A percentile compares a stretch with the other conserved stretches of the same genome.
phyloP scores from a whole-genome alignment of 2,888 invertebrate genomes.

The Platypus cylindrus region DNA sequence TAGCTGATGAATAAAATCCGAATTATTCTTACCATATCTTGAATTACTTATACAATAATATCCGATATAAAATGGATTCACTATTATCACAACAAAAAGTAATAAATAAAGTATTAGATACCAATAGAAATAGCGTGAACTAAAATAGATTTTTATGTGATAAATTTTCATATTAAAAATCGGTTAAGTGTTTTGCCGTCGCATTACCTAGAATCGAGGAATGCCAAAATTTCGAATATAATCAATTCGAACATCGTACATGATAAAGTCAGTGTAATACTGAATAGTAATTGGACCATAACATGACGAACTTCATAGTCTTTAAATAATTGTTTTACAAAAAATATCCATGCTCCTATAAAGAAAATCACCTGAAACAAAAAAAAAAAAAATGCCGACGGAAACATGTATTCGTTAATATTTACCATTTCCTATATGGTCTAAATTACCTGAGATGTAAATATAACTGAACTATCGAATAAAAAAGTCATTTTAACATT shows the following conservation, averaged over 20 bases:
- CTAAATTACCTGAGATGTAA: conserved; percentile 45
- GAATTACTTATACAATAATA: conserved; percentile 88
- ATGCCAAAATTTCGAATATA: conserved; percentile 95
- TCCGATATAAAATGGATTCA: conserved; percentile 94
- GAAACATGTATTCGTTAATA: too few relatives aligned
- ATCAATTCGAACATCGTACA: conserved; percentile 99
- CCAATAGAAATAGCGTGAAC: conserved; percentile 92
- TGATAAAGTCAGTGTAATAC: conserved; percentile 88
- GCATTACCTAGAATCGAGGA: conserved; percentile 83
- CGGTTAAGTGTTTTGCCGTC: conserved; percentile 2
- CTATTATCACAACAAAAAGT: conserved; percentile 85
- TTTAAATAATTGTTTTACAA: conserved; percentile 90
- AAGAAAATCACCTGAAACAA: conserved; percentile 77
- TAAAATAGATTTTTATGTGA: conserved; percentile 31
- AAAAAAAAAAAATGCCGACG: too few relatives aligned
- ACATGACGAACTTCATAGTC: conserved; percentile 96
- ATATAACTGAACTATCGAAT: conserved; percentile 71
- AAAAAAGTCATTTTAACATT: conserved; percentile 77
- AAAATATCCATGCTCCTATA: conserved; percentile 95
- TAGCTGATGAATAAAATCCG: conserved; percentile 5
- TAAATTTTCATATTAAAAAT: neutral
- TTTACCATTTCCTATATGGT: conserved; percentile 1
- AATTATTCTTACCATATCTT: conserved; percentile 54
- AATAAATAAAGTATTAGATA: conserved; percentile 81
- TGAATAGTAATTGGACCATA: conserved; percentile 90